Evolutionary conservation across 2,797 vertebrate genomes (phyloP), one percentile per base, ranked within the genome.

Genomic region (Gymnoscopelus microlampas): DNA sequence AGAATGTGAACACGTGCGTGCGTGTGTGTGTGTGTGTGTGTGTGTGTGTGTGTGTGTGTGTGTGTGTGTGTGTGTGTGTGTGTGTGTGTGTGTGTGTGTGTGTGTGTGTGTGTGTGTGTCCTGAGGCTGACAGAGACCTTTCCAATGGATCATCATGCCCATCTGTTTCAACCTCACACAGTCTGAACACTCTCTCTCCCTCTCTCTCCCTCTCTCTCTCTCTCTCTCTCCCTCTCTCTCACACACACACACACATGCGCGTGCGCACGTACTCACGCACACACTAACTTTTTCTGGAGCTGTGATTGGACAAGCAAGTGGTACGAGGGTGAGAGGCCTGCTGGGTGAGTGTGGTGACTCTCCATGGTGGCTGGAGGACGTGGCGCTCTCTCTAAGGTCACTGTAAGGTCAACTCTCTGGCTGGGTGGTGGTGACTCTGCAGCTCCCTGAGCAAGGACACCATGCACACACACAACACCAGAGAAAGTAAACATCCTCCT

Each of bases 111-210:
- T 61, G 44, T 26, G 44, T 62, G 29, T 71, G 65, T 88, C 84
- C 81, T 76, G 71, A 71, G 81, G 84, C 77, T 83, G 74, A 69
- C 56, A 70, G 71, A 86, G 81, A 88, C 82, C 82, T 89, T 90
- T 74, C 80, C 81, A 72, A 78, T 19, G 76, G 78, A 81, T 85
- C 81, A 83, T 65, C 79, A 77, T 86, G 54, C 61, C 74, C 56
- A 59, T 73, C 59, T 53, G 68, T 76, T 79, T 67, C 59, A 70
- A 24, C 65, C 60, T 69, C 47, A 47, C 44, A 70, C 75, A 50
- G 55, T 59, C 60, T 60, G 14, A 61, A 63, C 59, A 68, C 29
- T n/a, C 35, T 68, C 60, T 57, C 32, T 60, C 60, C 57, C 39
- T 32, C 19, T 19, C 19, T 19, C 19, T 39, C 44, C 39, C 32